A percentile compares a stretch with the other conserved stretches of the same genome.
Evolutionary conservation across 2,888 invertebrate genomes (phyloP).

Genomic region (Ormyrus pomaceus): DNA sequence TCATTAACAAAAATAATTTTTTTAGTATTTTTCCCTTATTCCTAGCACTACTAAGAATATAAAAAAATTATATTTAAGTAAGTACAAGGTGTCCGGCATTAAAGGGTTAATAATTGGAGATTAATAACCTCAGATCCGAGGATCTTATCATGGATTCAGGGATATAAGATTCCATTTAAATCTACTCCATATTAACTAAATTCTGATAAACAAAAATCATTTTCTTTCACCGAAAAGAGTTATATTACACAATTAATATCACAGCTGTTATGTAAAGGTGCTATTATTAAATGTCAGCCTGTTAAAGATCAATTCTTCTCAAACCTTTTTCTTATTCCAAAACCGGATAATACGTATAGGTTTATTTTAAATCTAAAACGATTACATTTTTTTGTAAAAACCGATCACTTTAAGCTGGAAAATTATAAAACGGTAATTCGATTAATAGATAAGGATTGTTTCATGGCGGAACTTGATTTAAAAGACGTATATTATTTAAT

Average conservation of each 20-base stretch:
- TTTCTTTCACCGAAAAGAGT: background rate
- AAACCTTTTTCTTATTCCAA: slow-evolving; percentile 38
- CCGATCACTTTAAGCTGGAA: slow-evolving; percentile 50
- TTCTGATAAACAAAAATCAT: background rate
- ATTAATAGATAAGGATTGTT: slow-evolving; percentile 29
- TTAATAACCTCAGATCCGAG: background rate
- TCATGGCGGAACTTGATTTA: slow-evolving; percentile 49
- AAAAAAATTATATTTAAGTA: too few species aligned
- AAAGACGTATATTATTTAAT: slow-evolving; percentile 55
- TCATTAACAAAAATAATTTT: too few species aligned
- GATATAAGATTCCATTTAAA: slow-evolving; percentile 10
- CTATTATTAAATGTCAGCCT: slow-evolving; percentile 21
- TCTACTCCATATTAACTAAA: background rate
- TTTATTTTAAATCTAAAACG: slow-evolving; percentile 50
- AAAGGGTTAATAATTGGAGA: slow-evolving; percentile 5
- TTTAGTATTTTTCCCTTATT: too few species aligned
- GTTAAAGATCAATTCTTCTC: slow-evolving; percentile 40
- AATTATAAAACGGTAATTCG: slow-evolving; percentile 38
- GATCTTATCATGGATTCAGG: slow-evolving; percentile 3
- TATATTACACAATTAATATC: slow-evolving; percentile 21
- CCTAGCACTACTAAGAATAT: too few species aligned
- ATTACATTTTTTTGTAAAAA: slow-evolving; percentile 41
- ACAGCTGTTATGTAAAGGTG: slow-evolving; percentile 44
- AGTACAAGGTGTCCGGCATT: too few species aligned
- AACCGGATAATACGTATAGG: slow-evolving; percentile 40